phyloP scores from a whole-genome alignment of 2,113 vertebrate genomes.

The Crocuta crocuta region DNA sequence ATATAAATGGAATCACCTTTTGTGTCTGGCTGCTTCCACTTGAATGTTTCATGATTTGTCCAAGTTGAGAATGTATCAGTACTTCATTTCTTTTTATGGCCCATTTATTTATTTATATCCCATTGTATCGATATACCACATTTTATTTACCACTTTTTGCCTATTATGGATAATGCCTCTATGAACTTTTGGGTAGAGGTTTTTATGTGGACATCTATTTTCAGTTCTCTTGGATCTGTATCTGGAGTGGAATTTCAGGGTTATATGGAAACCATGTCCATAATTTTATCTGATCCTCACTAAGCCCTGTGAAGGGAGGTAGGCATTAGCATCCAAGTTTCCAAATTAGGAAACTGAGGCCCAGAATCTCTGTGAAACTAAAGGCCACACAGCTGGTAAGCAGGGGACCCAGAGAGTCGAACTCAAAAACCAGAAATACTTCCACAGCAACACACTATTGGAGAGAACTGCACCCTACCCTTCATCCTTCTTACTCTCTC shows the following conservation, averaged over 20 bases:
- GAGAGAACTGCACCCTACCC: not conserved
- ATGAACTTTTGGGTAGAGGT: not conserved
- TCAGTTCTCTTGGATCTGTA: not conserved
- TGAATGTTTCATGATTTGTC: not conserved
- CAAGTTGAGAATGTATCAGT: not conserved
- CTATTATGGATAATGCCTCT: not conserved
- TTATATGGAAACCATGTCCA: not conserved
- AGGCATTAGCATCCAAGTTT: not conserved
- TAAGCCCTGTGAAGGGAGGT: not conserved
- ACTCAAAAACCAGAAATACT: not conserved
- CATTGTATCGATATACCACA: not conserved
- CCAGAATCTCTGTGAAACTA: not conserved
- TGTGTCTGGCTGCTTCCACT: not conserved
- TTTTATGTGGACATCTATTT: conserved; percentile 5
- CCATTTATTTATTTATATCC: not conserved
- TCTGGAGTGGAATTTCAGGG: not conserved
- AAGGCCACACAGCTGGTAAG: not conserved
- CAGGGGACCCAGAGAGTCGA: not conserved
- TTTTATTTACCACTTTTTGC: conserved; percentile 18
- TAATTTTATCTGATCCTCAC: conserved; percentile 1
- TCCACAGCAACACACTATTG: not conserved
- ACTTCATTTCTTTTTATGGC: not conserved
- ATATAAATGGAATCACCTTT: not conserved
- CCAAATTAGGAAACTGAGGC: not conserved
- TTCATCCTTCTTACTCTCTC: not conserved